These are phyloP conservation scores for Eupithecia abbreviata DNA, from an alignment of 2,888 invertebrate genomes.

Conservation along the genomic window DNA sequence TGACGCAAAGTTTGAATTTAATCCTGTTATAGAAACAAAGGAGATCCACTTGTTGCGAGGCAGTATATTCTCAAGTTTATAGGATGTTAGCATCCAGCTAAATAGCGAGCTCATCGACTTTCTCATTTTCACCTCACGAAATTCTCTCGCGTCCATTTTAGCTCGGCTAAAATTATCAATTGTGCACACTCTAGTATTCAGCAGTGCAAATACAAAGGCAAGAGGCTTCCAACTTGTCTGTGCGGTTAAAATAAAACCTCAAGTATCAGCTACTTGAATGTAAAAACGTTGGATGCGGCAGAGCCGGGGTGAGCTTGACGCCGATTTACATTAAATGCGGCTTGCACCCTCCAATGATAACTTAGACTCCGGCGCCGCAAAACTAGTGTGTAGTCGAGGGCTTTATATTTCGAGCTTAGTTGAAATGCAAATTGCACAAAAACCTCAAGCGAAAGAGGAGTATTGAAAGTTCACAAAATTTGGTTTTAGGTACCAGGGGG, in stretches of 20 bases:
- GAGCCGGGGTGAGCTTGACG: constrained; percentile 62
- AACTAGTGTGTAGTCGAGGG: constrained; percentile 56
- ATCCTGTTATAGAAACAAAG: constrained; percentile 51
- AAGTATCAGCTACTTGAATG: constrained; percentile 78
- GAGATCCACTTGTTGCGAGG: constrained; percentile 61
- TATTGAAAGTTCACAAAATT: constrained; percentile 26
- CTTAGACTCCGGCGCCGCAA: constrained; percentile 65
- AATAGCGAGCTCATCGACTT: constrained; percentile 54
- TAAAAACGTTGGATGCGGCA: constrained; percentile 73
- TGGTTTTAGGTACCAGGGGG: constrained; percentile 6
- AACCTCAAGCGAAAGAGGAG: constrained; percentile 30
- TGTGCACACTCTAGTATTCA: constrained; percentile 68
- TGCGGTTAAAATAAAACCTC: constrained; percentile 71
- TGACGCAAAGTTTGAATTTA: constrained; percentile 44
- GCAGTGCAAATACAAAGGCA: constrained; percentile 70
- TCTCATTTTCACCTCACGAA: constrained; percentile 64
- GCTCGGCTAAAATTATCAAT: constrained; percentile 66
- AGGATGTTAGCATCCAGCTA: constrained; percentile 59
- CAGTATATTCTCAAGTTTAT: constrained; percentile 56
- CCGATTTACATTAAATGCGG: constrained; percentile 82
- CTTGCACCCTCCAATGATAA: constrained; percentile 72
- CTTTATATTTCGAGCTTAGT: constrained; percentile 50
- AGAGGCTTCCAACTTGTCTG: constrained; percentile 68
- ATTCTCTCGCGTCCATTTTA: constrained; percentile 57
- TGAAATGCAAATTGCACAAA: constrained; percentile 47